These are phyloP conservation scores for Bucco capensis DNA, from an alignment of 2,113 vertebrate species.

Conservation along the genomic window DNA sequence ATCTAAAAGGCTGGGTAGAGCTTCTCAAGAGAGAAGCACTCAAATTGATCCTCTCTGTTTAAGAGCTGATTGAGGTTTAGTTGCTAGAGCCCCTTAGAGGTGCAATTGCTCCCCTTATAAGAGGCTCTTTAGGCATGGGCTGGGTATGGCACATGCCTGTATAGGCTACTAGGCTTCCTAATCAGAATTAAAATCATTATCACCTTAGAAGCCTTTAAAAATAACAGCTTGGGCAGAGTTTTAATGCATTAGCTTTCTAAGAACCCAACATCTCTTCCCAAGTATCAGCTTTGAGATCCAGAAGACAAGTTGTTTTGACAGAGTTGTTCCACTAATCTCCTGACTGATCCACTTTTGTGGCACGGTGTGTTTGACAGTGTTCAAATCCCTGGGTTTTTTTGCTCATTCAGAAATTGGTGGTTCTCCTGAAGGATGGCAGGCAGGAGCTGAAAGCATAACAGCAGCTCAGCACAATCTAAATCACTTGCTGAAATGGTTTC, in stretches of 20 bases:
- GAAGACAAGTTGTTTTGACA: slow-evolving; percentile 50
- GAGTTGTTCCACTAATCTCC: background rate
- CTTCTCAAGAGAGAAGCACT: background rate
- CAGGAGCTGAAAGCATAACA: background rate
- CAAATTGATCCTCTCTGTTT: background rate
- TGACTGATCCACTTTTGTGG: background rate
- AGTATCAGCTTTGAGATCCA: background rate
- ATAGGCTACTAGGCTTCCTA: background rate
- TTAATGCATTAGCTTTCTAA: background rate
- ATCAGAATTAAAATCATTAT: fast-evolving
- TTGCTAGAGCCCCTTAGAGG: background rate
- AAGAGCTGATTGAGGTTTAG: background rate
- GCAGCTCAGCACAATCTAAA: background rate
- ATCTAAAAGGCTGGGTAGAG: background rate
- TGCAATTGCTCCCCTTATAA: background rate
- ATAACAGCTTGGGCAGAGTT: background rate
- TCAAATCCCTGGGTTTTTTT: background rate
- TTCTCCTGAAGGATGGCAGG: background rate
- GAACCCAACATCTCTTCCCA: background rate
- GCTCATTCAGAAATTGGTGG: background rate
- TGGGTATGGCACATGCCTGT: no score
- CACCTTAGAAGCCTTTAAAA: background rate
- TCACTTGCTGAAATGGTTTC: background rate
- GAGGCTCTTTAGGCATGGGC: background rate
- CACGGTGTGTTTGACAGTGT: background rate